phyloP scores from a whole-genome alignment of 2,888 invertebrate species.

The Iselma pallidipennis region DNA sequence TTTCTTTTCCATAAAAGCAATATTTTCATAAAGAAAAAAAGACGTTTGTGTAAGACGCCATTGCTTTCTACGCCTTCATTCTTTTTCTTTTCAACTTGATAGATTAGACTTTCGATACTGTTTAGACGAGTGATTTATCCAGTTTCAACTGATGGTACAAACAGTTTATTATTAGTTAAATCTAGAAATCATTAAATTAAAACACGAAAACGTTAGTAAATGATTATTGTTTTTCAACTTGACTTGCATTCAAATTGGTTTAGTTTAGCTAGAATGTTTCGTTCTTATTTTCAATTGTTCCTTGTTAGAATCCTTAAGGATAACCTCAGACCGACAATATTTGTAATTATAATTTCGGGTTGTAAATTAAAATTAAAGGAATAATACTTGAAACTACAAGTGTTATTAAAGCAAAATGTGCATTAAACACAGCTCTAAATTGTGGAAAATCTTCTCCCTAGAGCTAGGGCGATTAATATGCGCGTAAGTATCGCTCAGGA shows the following conservation, averaged over 20 bases:
- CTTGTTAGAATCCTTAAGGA: not conserved
- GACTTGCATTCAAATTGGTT: not conserved
- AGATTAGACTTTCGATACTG: conserved; percentile 28
- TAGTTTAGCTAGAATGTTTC: not conserved
- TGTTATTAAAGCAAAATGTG: not conserved
- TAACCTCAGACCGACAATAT: too few relatives aligned
- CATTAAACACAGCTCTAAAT: not conserved
- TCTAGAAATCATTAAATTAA: too few relatives aligned
- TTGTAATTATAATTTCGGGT: too few relatives aligned
- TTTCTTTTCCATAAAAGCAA: conserved; percentile 14
- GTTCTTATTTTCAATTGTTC: not conserved
- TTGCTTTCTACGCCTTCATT: conserved; percentile 18
- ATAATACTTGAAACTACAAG: not conserved
- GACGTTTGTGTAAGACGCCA: conserved; percentile 21
- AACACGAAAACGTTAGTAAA: not conserved
- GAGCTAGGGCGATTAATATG: not conserved
- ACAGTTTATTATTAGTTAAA: too few relatives aligned
- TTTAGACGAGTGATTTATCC: not conserved
- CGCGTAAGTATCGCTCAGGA: not conserved
- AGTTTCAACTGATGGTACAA: too few relatives aligned
- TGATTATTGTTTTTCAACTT: not conserved
- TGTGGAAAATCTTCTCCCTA: not conserved
- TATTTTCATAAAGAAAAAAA: conserved; percentile 18
- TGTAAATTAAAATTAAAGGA: not conserved
- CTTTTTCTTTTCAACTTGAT: conserved; percentile 22